These are phyloP conservation scores for Glareola pratincola DNA, from an alignment of 2,113 vertebrate genomes.

Conservation along the genomic window DNA sequence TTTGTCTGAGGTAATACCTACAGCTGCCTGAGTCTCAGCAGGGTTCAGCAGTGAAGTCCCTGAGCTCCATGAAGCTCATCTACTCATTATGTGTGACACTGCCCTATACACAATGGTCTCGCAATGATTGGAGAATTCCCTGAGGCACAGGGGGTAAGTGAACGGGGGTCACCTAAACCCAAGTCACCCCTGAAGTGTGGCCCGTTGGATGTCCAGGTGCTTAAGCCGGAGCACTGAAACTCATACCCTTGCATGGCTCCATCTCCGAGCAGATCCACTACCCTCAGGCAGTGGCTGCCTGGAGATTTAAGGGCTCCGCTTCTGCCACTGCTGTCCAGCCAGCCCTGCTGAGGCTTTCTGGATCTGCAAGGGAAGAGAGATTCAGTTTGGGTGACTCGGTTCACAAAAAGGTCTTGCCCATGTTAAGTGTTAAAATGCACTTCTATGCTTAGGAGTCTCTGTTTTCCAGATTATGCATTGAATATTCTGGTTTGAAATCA, in stretches of 20 bases:
- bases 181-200: neutral
- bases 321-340: neutral
- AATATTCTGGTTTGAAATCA: neutral
- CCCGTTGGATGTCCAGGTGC: neutral
- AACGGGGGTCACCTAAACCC: neutral
- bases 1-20: neutral
- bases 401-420: neutral
- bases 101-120: neutral
- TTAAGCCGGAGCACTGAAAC: neutral
- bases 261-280: neutral
- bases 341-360: neutral
- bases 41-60: neutral
- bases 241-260: neutral
- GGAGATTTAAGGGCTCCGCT: neutral
- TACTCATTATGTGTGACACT: neutral
- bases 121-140: neutral
- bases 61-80: neutral
- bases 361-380: neutral
- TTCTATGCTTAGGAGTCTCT: neutral
- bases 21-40: neutral
- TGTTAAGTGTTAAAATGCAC: neutral
- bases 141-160: neutral
- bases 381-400: neutral
- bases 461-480: neutral
- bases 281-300: neutral